phyloP scores from a whole-genome alignment of 1,140 invertebrate genomes.

The Drosophila santomea region DNA sequence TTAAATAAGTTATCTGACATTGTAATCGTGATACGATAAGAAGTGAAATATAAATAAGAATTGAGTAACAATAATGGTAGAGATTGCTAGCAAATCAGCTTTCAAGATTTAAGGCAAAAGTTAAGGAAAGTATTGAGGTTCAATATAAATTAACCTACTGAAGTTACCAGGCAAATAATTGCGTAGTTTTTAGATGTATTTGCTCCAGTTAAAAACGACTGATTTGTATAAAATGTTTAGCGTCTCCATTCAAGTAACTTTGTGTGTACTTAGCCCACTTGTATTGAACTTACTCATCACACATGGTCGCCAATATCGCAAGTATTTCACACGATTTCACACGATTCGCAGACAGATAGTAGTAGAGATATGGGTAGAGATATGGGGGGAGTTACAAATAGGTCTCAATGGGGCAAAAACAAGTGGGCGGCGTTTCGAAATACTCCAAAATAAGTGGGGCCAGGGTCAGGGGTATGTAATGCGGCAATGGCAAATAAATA shows the following conservation, averaged over 20 bases:
- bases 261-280: constrained; percentile 18
- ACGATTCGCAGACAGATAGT: neutral
- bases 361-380: neutral
- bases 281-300: constrained; percentile 24
- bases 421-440: constrained; percentile 35
- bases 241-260: neutral
- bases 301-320: constrained; percentile 30
- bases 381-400: constrained; percentile 8
- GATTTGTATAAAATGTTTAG: constrained; percentile 10
- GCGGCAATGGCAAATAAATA: constrained; percentile 32
- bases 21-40: constrained; percentile 7
- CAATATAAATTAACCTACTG: neutral
- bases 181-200: neutral
- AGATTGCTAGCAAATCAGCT: neutral
- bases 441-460: constrained; percentile 31
- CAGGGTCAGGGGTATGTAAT: constrained; percentile 41
- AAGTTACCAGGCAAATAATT: constrained; percentile 1
- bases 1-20: neutral
- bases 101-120: neutral
- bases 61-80: neutral
- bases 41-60: neutral
- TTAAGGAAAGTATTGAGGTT: neutral
- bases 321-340: constrained; percentile 27
- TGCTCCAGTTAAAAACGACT: neutral
- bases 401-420: constrained; percentile 29